Percentiles rank a stretch among this genome's conserved stretches.
Conservation (phyloP, 2,888 invertebrate species). For the Celastrina argiolus region DNA sequence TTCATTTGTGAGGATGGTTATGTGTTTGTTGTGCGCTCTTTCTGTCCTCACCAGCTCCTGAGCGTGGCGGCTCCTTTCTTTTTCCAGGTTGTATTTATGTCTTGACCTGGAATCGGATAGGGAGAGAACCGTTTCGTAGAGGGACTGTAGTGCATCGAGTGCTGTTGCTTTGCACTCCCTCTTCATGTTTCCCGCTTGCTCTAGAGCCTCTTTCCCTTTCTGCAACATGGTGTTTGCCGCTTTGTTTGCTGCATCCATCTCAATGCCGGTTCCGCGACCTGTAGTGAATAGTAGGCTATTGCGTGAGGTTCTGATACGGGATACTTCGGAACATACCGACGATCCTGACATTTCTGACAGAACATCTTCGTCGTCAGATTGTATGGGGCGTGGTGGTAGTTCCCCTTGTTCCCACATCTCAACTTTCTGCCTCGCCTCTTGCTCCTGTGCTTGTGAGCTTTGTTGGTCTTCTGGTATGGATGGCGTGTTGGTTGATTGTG, state of each 20-base stretch:
- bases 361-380: not conserved
- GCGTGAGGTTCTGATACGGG: not conserved
- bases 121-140: too few species aligned
- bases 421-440: not conserved
- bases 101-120: conserved; percentile 30
- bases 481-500: not conserved
- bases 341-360: not conserved
- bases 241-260: conserved; percentile 33
- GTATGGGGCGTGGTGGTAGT: not conserved
- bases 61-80: conserved; percentile 19
- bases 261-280: conserved; percentile 21
- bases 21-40: not conserved
- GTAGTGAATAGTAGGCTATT: conserved; percentile 16
- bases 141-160: conserved; percentile 28
- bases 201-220: conserved; percentile 31
- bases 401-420: not conserved
- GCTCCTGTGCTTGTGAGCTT: not conserved
- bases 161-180: conserved; percentile 30
- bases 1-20: not conserved
- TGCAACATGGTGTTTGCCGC: conserved; percentile 29
- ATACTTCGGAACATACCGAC: not conserved
- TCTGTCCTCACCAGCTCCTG: conserved; percentile 10
- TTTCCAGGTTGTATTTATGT: conserved; percentile 29
- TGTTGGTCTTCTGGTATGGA: not conserved
- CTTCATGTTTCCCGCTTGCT: conserved; percentile 33